Evolutionary conservation across 92 coral and sea anemone species (phyloP), one percentile per base, ranked within the genome.

Genomic region (Epizoanthus fatuus): DNA sequence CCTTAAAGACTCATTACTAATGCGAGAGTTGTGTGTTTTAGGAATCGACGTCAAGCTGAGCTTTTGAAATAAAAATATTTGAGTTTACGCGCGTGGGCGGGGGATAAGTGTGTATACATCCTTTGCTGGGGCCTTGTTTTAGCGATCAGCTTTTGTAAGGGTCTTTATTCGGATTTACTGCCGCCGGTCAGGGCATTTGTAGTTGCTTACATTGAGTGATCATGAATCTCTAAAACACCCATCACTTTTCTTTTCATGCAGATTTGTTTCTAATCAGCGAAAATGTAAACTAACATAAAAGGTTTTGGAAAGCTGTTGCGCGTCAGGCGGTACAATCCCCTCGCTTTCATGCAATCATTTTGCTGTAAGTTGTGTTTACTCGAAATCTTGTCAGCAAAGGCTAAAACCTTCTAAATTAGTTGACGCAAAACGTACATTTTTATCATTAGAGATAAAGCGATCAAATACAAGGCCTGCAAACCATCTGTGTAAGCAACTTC

Each of bases 201-300:
- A 9, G 38, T 42, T 59, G 56, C 82, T 77, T 77, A 77, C 82
- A 77, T 77, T 77, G 82, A 77, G n/a, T 60, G 42, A 77, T 77
- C 82, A 60, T 40, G 71, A 77, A 77, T 77, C 82, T 77, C 57
- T 77, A 77, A 77, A 77, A 59, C 82, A 77, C 56, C 70, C 82
- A 62, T 77, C 57, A 77, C 35, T 77, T 60, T 77, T 77, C 55
- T 76, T 76, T 77, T 77, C 69, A 77, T 60, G 25, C 70, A 17
- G 51, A 25, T 60, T 62, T 60, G 82, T 60, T 77, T 60, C 25
- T 59, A 77, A 77, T 60, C 82, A 42, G 55, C 55, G 40, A 77
- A 60, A 77, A 59, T 44, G 22, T 77, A 59, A 42, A 60, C 82
- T 62, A 19, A 58, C 25, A 37, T 65, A 57, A 75, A 57, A 53